Conservation (phyloP, 2,797 vertebrate genomes). For the Cryptoprocta ferox region DNA sequence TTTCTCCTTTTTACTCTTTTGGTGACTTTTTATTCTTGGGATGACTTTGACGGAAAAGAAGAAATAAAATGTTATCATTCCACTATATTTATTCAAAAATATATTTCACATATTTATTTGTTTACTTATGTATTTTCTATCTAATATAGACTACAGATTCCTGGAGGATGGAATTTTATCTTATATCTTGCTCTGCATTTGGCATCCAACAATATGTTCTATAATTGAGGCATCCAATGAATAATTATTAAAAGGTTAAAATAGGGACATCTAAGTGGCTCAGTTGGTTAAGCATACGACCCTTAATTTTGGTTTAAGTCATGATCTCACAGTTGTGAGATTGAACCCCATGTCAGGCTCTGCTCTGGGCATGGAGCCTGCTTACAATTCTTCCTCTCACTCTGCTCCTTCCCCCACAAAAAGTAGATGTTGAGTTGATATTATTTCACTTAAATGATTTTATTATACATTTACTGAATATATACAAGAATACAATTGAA, state of each 20-base stretch:
- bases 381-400: no score
- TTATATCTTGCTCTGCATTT: neutral
- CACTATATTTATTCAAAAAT: neutral
- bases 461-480: neutral
- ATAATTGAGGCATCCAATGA: neutral
- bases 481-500: neutral
- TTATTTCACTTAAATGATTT: neutral
- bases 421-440: neutral
- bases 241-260: neutral
- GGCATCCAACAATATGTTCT: neutral
- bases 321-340: no score
- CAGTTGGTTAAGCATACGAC: no score
- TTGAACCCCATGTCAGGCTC: no score
- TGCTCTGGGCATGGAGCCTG: no score
- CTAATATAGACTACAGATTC: neutral
- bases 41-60: neutral
- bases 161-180: neutral
- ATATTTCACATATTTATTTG: neutral
- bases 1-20: neutral
- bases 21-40: neutral
- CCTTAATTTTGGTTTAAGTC: no score
- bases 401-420: no score
- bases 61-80: neutral
- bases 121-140: neutral
- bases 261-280: no score